phyloP scores from a whole-genome alignment of 2,797 vertebrate species.

The Somateria mollissima region DNA sequence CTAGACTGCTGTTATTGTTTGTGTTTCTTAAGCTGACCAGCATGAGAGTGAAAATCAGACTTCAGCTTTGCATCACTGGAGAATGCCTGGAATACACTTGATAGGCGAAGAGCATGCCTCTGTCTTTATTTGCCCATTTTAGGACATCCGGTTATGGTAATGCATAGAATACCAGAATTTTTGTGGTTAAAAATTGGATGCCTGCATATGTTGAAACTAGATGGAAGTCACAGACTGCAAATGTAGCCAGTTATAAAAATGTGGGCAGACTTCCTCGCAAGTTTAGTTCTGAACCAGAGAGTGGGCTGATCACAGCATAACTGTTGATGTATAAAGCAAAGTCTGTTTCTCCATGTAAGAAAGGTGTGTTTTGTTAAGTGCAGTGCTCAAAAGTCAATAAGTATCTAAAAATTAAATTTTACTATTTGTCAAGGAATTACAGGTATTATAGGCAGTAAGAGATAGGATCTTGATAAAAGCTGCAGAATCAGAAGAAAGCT shows the following conservation, averaged over 20 bases:
- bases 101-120: background rate
- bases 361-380: background rate
- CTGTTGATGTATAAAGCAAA: background rate
- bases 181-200: background rate
- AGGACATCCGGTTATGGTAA: background rate
- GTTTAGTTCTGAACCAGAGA: background rate
- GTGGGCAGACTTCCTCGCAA: background rate
- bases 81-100: background rate
- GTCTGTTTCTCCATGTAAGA: background rate
- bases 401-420: background rate
- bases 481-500: background rate
- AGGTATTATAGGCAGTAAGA: background rate
- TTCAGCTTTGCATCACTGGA: background rate
- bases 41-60: background rate
- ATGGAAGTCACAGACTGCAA: background rate
- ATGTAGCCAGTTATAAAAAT: background rate
- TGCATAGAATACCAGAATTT: background rate
- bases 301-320: background rate
- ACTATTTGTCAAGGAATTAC: background rate
- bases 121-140: background rate
- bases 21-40: background rate
- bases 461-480: background rate
- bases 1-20: background rate
- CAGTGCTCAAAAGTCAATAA: constrained; percentile 5
- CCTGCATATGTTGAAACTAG: background rate